Evolutionary conservation across 2,888 invertebrate genomes (phyloP).

Genomic region (Brachyptera putata): DNA sequence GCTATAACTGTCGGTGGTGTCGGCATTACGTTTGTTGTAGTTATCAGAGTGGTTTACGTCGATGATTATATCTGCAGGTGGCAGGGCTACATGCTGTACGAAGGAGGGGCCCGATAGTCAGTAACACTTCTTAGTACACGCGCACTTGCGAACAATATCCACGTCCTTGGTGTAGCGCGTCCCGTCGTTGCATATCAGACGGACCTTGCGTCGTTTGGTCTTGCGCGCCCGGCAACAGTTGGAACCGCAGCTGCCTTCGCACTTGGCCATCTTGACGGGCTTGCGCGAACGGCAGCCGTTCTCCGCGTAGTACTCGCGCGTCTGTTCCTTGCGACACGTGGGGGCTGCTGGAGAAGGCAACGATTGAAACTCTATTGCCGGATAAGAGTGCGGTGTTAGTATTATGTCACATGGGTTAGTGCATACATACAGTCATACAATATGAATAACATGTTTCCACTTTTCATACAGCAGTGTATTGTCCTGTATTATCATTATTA

Average conservation of each 20-base stretch:
- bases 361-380: constrained; percentile 2
- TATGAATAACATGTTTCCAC: no score
- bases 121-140: constrained; percentile 89
- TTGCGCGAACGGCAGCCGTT: constrained; percentile 87
- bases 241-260: constrained; percentile 69
- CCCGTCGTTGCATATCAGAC: constrained; percentile 88
- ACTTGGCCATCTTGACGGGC: constrained; percentile 85
- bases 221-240: constrained; percentile 88
- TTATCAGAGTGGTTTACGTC: neutral
- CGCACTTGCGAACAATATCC: constrained; percentile 94
- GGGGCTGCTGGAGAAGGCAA: constrained; percentile 51
- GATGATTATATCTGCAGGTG: constrained; percentile 22
- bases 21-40: constrained; percentile 1
- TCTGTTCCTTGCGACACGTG: constrained; percentile 78
- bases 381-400: no score
- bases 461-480: no score
- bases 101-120: constrained; percentile 42
- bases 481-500: no score
- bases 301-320: constrained; percentile 84
- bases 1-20: constrained; percentile 20
- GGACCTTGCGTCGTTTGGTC: constrained; percentile 91
- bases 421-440: no score
- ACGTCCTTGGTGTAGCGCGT: constrained; percentile 92
- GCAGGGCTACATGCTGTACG: constrained; percentile 32
- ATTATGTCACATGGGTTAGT: no score